These are phyloP conservation scores for Podarcis siculus DNA, from an alignment of 2,797 vertebrate genomes.

Conservation along the genomic window DNA sequence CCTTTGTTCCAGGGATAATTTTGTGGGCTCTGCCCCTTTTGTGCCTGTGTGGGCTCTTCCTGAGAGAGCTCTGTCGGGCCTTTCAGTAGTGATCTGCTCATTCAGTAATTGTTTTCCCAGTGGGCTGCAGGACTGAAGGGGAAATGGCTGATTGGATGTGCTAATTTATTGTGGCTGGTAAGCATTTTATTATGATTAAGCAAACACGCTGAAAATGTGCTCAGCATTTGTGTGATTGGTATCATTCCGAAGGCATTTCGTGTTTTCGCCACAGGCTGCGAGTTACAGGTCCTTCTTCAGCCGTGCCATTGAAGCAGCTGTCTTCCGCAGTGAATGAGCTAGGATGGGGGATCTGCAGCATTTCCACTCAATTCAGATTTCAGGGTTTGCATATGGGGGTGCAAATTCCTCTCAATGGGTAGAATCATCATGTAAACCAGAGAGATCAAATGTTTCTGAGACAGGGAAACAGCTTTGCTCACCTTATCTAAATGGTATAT, in stretches of 20 bases:
- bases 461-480: neutral
- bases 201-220: neutral
- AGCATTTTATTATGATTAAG: slow-evolving; percentile 26
- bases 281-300: neutral
- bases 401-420: neutral
- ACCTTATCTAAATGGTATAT: neutral
- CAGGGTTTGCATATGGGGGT: neutral
- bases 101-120: slow-evolving; percentile 20
- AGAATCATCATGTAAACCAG: neutral
- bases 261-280: neutral
- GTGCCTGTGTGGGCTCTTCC: neutral
- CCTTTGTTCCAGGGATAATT: neutral
- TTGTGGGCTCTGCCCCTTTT: neutral
- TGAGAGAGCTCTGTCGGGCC: neutral
- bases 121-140: neutral
- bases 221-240: neutral
- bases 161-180: slow-evolving; percentile 6
- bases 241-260: neutral
- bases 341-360: neutral
- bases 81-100: slow-evolving; percentile 24
- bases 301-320: neutral
- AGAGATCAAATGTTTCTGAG: neutral
- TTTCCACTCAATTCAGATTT: neutral
- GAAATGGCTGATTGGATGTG: neutral
- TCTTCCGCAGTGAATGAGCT: neutral